phyloP scores from a whole-genome alignment of 1,140 invertebrate genomes.

The Brachionus angularis region DNA sequence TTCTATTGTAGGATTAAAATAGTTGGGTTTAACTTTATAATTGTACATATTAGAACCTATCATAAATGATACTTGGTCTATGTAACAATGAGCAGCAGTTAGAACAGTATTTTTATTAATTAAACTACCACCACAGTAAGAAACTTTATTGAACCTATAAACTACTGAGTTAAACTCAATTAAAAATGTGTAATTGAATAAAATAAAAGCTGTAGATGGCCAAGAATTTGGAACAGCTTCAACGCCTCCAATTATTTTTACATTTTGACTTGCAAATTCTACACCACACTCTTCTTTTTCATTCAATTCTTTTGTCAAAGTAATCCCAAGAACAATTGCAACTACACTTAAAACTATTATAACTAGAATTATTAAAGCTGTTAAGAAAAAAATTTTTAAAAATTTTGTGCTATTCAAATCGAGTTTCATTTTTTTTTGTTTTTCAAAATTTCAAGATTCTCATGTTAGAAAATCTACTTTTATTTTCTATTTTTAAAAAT shows the following conservation, averaged over 20 bases:
- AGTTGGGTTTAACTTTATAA: slow-evolving; percentile 7
- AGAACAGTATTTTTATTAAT: slow-evolving; percentile 9
- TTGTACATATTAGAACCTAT: neutral
- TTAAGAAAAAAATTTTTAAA: too few species aligned
- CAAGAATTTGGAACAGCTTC: slow-evolving; percentile 31
- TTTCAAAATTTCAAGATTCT: too few species aligned
- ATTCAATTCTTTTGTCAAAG: too few species aligned
- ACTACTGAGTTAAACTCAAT: neutral
- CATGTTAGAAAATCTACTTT: too few species aligned
- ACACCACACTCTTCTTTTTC: slow-evolving; percentile 19
- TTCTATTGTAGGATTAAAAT: neutral
- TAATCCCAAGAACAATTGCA: too few species aligned
- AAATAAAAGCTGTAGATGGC: slow-evolving; percentile 1
- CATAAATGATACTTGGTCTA: neutral
- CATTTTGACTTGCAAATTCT: neutral
- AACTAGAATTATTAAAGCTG: too few species aligned
- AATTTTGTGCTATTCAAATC: too few species aligned
- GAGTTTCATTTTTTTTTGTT: too few species aligned
- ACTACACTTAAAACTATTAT: too few species aligned
- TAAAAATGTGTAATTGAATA: neutral
- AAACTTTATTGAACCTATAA: neutral
- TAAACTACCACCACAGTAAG: slow-evolving; percentile 41
- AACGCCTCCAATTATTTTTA: slow-evolving; percentile 21
- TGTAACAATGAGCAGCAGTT: slow-evolving; percentile 44
- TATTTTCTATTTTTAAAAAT: too few species aligned